A percentile compares a stretch with the other conserved stretches of the same genome.
Conservation (phyloP, 2,888 invertebrate species). For the Zootermopsis nevadensis region DNA sequence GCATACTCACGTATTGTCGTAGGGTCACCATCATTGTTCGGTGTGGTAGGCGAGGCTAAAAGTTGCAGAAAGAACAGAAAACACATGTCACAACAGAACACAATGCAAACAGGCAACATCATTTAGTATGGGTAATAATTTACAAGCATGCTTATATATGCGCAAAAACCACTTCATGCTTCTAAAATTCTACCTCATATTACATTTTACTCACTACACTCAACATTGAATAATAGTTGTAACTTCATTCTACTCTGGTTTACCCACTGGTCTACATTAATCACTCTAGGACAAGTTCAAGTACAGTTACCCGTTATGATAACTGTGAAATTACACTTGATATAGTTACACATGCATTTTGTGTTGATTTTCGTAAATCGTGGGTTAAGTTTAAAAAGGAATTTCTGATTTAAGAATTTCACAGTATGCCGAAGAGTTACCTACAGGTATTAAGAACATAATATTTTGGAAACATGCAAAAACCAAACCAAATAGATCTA, state of each 20-base stretch:
- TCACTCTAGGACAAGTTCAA: too few species aligned
- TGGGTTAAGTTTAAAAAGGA: too few species aligned
- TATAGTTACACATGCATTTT: too few species aligned
- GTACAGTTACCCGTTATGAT: too few species aligned
- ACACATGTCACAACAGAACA: conserved; percentile 48
- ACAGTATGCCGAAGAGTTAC: too few species aligned
- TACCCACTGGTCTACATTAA: too few species aligned
- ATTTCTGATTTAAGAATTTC: too few species aligned
- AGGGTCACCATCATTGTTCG: conserved; percentile 66
- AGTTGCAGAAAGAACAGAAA: conserved; percentile 48
- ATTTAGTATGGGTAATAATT: neutral
- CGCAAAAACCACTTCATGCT: neutral
- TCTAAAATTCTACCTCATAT: neutral
- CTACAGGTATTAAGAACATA: neutral
- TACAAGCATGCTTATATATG: neutral
- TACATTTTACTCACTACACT: neutral
- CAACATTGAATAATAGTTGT: too few species aligned
- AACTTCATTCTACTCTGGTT: too few species aligned
- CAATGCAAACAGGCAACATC: conserved; percentile 39
- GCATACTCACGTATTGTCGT: conserved; percentile 65
- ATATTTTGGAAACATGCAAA: neutral
- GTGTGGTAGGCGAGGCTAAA: conserved; percentile 66
- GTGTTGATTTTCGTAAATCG: too few species aligned
- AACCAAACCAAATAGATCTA: neutral
- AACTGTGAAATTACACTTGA: too few species aligned